Conservation (phyloP, 1,140 invertebrate genomes). For the Drosophila kepulauana region DNA sequence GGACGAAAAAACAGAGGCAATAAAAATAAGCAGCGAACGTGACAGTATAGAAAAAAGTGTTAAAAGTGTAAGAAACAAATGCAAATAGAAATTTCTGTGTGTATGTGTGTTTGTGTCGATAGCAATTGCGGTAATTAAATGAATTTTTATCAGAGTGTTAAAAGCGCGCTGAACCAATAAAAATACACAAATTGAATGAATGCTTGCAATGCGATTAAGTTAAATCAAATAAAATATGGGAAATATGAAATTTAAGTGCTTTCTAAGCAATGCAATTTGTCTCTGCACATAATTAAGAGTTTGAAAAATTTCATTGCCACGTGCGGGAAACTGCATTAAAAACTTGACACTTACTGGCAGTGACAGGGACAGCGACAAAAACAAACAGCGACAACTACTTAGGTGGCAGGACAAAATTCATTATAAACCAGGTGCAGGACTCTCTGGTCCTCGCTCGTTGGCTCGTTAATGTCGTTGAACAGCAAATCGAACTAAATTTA, state of each 20-base stretch:
- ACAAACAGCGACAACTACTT: slow-evolving; percentile 54
- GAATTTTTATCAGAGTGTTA: slow-evolving; percentile 38
- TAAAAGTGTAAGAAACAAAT: slow-evolving; percentile 56
- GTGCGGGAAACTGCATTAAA: slow-evolving; percentile 74
- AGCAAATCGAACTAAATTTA: slow-evolving; percentile 84
- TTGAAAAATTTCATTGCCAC: slow-evolving; percentile 74
- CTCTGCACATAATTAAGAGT: slow-evolving; percentile 62
- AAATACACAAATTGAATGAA: slow-evolving; percentile 28
- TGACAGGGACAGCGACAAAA: slow-evolving; percentile 39
- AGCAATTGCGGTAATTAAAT: slow-evolving; percentile 61
- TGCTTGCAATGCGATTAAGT: slow-evolving; percentile 16
- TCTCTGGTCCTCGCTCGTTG: slow-evolving; percentile 28
- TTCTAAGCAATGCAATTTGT: slow-evolving; percentile 30
- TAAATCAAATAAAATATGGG: not conserved
- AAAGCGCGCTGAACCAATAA: slow-evolving; percentile 25
- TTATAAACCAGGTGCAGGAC: slow-evolving; percentile 31
- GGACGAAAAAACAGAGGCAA: slow-evolving; percentile 53
- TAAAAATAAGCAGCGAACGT: slow-evolving; percentile 77
- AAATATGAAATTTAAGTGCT: not conserved
- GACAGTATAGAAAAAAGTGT: slow-evolving; percentile 66
- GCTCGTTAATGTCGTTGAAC: slow-evolving; percentile 74
- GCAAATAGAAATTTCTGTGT: slow-evolving; percentile 63
- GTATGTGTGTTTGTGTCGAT: slow-evolving; percentile 22
- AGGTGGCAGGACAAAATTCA: slow-evolving; percentile 48
- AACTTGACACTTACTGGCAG: slow-evolving; percentile 75